Evolutionary conservation across 2,797 vertebrate species (phyloP).

Genomic region (Simalia tracyae): DNA sequence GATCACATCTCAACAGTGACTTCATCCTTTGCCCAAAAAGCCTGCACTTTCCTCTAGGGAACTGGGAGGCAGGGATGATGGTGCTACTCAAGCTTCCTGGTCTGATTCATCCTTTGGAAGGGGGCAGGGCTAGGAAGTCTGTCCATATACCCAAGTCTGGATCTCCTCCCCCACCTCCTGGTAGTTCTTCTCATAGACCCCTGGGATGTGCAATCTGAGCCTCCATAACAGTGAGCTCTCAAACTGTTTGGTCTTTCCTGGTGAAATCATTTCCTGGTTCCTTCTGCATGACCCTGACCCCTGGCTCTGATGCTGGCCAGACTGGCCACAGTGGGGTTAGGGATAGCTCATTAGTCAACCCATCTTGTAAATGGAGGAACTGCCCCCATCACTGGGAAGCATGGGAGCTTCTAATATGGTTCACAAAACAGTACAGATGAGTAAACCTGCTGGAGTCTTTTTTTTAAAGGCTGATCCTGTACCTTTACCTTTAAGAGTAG

Average conservation of each 20-base stretch:
- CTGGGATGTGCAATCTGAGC: constrained; percentile 11
- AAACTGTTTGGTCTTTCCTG: not conserved
- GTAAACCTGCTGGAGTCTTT: not conserved
- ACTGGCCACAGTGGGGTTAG: not conserved
- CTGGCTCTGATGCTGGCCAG: not conserved
- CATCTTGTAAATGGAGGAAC: not conserved
- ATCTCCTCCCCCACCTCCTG: not conserved
- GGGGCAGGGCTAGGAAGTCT: not conserved
- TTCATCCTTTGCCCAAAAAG: constrained; percentile 31
- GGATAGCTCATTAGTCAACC: not conserved
- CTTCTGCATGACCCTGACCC: not conserved
- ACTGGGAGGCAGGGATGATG: not conserved
- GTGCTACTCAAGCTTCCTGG: not conserved
- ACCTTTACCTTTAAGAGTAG: not conserved
- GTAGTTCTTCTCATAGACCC: not conserved
- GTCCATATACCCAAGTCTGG: not conserved
- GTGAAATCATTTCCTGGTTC: constrained; percentile 22
- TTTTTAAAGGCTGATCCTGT: not conserved
- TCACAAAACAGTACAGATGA: not conserved
- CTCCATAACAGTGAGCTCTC: not conserved
- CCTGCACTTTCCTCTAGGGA: not conserved
- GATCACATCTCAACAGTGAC: constrained; percentile 21
- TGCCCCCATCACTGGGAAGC: not conserved
- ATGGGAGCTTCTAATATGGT: too few species aligned
- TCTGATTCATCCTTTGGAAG: constrained; percentile 6